Evolutionary conservation across 1,140 invertebrate genomes (phyloP), one percentile per base, ranked within the genome.

Genomic region (Eulimnadia texana): DNA sequence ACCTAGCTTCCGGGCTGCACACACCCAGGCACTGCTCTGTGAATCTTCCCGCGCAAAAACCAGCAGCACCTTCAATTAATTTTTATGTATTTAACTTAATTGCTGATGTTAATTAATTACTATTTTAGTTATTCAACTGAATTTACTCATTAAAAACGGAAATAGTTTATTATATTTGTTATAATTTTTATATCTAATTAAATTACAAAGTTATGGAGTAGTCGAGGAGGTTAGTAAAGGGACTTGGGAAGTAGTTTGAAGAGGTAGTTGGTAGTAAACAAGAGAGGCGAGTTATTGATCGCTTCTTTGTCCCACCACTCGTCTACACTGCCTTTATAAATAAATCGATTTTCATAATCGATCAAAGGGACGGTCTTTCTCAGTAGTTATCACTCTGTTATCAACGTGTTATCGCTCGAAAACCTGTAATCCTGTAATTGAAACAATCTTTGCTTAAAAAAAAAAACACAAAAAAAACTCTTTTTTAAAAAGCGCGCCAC

Each of bases 1-100:
- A 20, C 51, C 62, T 28, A 59, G 29, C 57, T 63, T 63, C 56
- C 62, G 62, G 27, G 58, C 25, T 27, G 62, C 62, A 55, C 62
- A 63, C 50, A 52, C 16, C 62, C 62, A 63, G 20, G 58, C 62
- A 59, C 59, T 52, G 53, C 62, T 63, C 22, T 63, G 62, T n/a
- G 62, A 56, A 49, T 63, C 62, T 51, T 63, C 62, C 2, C 62
- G 58, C 1, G 58, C n/a, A 42, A 63, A 63, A 24, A 52, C 33
- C 50, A 63, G 53, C 50, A 63, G 58, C 20, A 63, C 23, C 11
- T 52, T 52, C 33, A 42, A 42, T 42, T 6, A 6, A 42, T 16
- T 9, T 6, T 16, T 16, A 42, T 42, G 6, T 9, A n/a, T n/a
- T n/a, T n/a, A n/a, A n/a, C n/a, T 42, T 42, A 42, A 42, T 9